Conservation (phyloP, 37 sponge, comb jelly and placozoan genomes). For the Spongilla lacustris region DNA sequence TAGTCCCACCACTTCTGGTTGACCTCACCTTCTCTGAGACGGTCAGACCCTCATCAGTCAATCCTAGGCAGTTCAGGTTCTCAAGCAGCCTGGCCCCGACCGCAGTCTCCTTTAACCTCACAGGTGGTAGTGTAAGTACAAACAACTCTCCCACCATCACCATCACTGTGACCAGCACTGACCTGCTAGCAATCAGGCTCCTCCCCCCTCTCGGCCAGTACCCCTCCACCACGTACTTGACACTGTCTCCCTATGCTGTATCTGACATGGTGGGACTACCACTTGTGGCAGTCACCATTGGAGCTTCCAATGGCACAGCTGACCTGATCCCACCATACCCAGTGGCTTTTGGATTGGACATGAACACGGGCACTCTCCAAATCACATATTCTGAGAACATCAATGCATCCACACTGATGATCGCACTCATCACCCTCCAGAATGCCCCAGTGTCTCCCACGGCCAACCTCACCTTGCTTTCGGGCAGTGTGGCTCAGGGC, state of each 20-base stretch:
- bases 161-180: conserved; percentile 61
- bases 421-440: conserved; percentile 67
- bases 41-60: conserved; percentile 53
- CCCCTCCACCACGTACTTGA: conserved; percentile 51
- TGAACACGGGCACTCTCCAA: conserved; percentile 47
- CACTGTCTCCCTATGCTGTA: conserved; percentile 48
- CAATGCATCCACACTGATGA: conserved; percentile 38
- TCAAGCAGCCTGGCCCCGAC: conserved; percentile 7
- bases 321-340: conserved; percentile 83
- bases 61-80: conserved; percentile 62
- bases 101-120: conserved; percentile 37
- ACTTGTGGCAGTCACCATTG: conserved; percentile 34
- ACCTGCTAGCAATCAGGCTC: conserved; percentile 71
- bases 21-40: conserved; percentile 90
- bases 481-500: conserved; percentile 31
- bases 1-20: conserved; percentile 83
- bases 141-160: conserved; percentile 78
- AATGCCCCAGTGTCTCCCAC: conserved; percentile 16
- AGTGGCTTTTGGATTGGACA: conserved; percentile 60
- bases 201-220: conserved; percentile 79
- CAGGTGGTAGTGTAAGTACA: conserved; percentile 63
- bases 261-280: conserved; percentile 77
- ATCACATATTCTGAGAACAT: conserved; percentile 84
- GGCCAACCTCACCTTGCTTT: conserved; percentile 50
- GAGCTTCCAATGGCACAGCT: conserved; percentile 60